These are phyloP conservation scores for Leptopilina drosophilae DNA, from an alignment of 2,888 invertebrate genomes.

Conservation along the genomic window DNA sequence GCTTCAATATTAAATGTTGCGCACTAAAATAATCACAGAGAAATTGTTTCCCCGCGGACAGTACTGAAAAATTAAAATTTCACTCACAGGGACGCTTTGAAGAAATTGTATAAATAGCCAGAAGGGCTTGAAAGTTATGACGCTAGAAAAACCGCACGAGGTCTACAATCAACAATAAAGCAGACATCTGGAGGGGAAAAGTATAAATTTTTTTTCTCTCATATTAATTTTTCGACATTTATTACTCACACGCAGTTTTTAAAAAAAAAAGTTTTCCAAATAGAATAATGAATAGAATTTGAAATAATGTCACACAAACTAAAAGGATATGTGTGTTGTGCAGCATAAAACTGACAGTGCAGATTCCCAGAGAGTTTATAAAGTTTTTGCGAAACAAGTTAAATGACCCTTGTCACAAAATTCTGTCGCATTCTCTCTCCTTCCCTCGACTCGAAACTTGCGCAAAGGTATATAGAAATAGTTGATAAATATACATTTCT, in stretches of 20 bases:
- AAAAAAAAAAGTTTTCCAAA: not conserved
- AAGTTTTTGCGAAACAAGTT: constrained; percentile 15
- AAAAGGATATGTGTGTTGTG: not conserved
- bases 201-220: no score
- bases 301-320: not conserved
- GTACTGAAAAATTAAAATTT: constrained; percentile 26
- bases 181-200: no score
- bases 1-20: not conserved
- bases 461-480: no score
- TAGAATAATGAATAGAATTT: not conserved
- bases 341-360: not conserved
- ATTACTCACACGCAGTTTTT: not conserved
- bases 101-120: constrained; percentile 24
- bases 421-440: constrained; percentile 13
- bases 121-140: not conserved
- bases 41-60: not conserved
- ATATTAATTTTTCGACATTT: no score
- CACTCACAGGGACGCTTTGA: not conserved
- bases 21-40: not conserved
- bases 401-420: constrained; percentile 21
- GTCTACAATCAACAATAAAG: no score
- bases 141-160: not conserved
- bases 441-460: not conserved
- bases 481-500: no score
- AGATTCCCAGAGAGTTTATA: constrained; percentile 5